Evolutionary conservation across 2,888 invertebrate genomes (phyloP).

Genomic region (Hofmannophila pseudospretella): DNA sequence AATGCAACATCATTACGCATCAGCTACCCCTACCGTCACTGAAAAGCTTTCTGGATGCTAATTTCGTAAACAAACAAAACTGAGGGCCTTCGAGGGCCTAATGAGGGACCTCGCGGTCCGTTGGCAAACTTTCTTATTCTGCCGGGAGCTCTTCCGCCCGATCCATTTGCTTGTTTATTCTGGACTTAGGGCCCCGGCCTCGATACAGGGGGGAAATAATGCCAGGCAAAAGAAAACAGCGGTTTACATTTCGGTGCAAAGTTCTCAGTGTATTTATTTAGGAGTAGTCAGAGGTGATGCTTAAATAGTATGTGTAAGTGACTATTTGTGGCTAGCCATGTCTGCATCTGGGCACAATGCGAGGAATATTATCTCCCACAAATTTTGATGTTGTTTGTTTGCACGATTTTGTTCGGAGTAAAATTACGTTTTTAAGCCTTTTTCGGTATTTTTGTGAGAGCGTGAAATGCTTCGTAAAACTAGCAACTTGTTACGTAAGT

Average conservation of each 20-base stretch:
- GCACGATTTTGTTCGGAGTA: not conserved
- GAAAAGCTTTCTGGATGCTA: constrained; percentile 65
- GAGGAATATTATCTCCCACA: constrained; percentile 1
- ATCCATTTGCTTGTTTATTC: constrained; percentile 73
- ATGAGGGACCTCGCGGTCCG: constrained; percentile 62
- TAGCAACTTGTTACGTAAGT: too few relatives aligned
- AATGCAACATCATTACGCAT: constrained; percentile 54
- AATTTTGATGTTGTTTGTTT: not conserved
- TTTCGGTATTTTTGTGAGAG: not conserved
- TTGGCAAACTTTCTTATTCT: constrained; percentile 71
- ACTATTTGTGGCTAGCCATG: constrained; percentile 3
- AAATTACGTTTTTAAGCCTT: not conserved
- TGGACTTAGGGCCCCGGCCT: constrained; percentile 47
- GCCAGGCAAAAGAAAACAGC: constrained; percentile 14
- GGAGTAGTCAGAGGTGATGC: constrained; percentile 3
- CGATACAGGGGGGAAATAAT: constrained; percentile 12
- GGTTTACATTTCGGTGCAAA: constrained; percentile 31
- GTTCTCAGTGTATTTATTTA: constrained; percentile 22
- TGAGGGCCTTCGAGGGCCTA: constrained; percentile 55
- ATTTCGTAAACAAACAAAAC: constrained; percentile 73
- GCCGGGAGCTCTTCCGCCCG: constrained; percentile 60
- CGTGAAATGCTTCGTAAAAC: not conserved
- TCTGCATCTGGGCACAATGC: constrained; percentile 4
- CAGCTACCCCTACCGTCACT: constrained; percentile 44
- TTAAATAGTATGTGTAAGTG: constrained; percentile 1